phyloP scores from a whole-genome alignment of 1,140 invertebrate species.

The Saccostrea echinata region DNA sequence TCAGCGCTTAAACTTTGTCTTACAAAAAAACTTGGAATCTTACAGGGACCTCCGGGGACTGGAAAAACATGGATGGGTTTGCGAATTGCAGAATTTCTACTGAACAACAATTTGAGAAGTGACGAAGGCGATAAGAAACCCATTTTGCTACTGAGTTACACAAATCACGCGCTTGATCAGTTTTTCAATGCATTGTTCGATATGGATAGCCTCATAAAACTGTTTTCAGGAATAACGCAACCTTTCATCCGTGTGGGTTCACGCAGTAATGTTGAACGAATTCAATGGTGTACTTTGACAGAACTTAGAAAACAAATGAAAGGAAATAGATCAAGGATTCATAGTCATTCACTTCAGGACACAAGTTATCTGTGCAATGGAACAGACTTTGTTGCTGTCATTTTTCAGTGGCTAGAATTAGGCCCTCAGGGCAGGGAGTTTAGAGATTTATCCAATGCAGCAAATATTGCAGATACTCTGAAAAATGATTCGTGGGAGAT shows the following conservation, averaged over 20 bases:
- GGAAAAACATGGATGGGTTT: conserved; percentile 76
- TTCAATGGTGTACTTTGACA: conserved; percentile 46
- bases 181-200: conserved; percentile 85
- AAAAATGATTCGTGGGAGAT: background rate
- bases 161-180: conserved; percentile 93
- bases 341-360: background rate
- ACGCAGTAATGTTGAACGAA: conserved; percentile 39
- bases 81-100: conserved; percentile 73
- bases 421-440: background rate
- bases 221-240: background rate
- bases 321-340: background rate
- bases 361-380: background rate
- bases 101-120: conserved; percentile 66
- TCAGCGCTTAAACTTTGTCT: conserved; percentile 79
- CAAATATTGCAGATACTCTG: background rate
- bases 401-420: conserved; percentile 3
- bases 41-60: conserved; percentile 84
- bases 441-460: background rate
- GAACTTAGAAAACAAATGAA: conserved; percentile 38
- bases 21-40: conserved; percentile 82
- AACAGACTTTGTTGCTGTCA: background rate
- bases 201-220: background rate
- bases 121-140: conserved; percentile 74
- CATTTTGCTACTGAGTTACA: conserved; percentile 90
- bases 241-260: conserved; percentile 58